Conservation (phyloP, 1,140 invertebrate species). For the Nilaparvata lugens region DNA sequence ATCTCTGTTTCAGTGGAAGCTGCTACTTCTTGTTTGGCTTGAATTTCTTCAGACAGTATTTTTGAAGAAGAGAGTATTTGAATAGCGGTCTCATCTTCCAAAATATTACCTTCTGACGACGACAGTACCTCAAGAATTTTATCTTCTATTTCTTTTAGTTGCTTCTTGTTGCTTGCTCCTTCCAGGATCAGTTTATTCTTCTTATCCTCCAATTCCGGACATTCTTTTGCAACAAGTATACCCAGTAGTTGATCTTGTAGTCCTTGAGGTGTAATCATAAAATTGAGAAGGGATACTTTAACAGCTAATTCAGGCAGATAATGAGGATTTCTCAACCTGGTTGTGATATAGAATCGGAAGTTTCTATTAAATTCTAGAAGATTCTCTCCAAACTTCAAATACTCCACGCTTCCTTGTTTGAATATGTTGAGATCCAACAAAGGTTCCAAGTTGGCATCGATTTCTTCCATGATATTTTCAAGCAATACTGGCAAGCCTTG, state of each 20-base stretch:
- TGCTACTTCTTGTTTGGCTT: conserved; percentile 75
- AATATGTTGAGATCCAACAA: conserved; percentile 74
- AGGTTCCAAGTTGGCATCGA: conserved; percentile 66
- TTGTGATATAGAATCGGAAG: conserved; percentile 90
- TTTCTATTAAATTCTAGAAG: conserved; percentile 68
- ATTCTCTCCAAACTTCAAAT: conserved; percentile 77
- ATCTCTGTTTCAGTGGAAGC: conserved; percentile 66
- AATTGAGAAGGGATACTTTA: conserved; percentile 86
- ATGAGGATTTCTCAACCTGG: conserved; percentile 81
- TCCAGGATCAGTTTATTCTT: conserved; percentile 88
- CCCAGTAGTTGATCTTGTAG: conserved; percentile 86
- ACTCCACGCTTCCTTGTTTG: conserved; percentile 64
- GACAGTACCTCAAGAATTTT: conserved; percentile 86
- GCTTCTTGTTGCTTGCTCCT: conserved; percentile 79
- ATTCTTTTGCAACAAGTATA: conserved; percentile 84
- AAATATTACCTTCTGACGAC: conserved; percentile 84
- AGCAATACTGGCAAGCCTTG: conserved; percentile 74
- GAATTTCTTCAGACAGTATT: conserved; percentile 73
- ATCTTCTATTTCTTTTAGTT: conserved; percentile 89
- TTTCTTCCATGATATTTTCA: conserved; percentile 74
- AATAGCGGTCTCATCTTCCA: conserved; percentile 94
- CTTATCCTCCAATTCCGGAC: conserved; percentile 83
- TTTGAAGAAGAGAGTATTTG: conserved; percentile 89
- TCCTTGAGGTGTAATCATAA: conserved; percentile 91
- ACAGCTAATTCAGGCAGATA: conserved; percentile 82